Evolutionary conservation across 2,888 invertebrate genomes (phyloP).

Genomic region (Mythimna loreyi): DNA sequence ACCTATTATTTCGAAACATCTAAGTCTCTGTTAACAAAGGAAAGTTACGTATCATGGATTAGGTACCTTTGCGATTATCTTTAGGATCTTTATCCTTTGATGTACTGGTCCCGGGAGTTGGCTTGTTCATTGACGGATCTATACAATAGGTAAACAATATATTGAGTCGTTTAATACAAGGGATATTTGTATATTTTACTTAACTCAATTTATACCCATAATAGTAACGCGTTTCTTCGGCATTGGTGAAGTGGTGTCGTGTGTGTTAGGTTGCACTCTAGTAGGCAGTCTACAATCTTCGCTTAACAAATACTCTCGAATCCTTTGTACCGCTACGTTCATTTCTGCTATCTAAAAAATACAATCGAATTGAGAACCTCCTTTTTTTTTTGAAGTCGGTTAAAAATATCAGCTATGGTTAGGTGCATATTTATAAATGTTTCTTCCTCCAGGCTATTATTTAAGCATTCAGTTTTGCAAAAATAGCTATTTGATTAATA

Average conservation of each 20-base stretch:
- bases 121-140: slow-evolving; percentile 38
- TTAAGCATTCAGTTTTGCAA: no score
- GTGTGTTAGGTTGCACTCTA: slow-evolving; percentile 56
- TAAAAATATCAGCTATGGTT: slow-evolving; percentile 16
- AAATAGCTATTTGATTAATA: not conserved
- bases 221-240: slow-evolving; percentile 83
- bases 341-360: slow-evolving; percentile 87
- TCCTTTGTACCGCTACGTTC: slow-evolving; percentile 85
- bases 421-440: not conserved
- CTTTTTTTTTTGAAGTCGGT: no score
- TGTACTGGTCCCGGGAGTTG: slow-evolving; percentile 67
- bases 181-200: not conserved
- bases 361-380: no score
- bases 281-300: slow-evolving; percentile 81
- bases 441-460: not conserved
- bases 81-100: slow-evolving; percentile 67
- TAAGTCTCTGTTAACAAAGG: not conserved
- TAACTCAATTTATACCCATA: slow-evolving; percentile 66
- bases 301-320: slow-evolving; percentile 83
- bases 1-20: slow-evolving; percentile 1
- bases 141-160: not conserved
- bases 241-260: slow-evolving; percentile 54
- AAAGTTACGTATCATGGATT: not conserved
- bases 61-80: slow-evolving; percentile 65
- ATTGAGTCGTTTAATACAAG: not conserved